Conservation (phyloP, 1,140 invertebrate species). For the Aphelenchoides avenae region DNA sequence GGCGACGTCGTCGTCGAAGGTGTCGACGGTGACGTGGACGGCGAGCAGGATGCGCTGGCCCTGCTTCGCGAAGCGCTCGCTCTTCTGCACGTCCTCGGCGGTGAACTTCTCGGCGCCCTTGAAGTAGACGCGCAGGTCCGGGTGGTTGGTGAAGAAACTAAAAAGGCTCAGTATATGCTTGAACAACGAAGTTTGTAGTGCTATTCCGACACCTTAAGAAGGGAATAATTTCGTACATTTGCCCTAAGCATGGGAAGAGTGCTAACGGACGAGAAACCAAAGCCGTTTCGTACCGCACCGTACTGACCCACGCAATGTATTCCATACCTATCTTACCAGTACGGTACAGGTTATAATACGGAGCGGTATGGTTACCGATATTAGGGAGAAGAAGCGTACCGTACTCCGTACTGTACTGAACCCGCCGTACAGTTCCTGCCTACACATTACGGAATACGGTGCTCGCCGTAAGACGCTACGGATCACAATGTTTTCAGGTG, state of each 20-base stretch:
- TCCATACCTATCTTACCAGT: too few species aligned
- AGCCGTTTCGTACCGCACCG: neutral
- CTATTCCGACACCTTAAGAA: neutral
- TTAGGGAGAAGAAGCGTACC: too few species aligned
- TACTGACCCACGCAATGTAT: neutral
- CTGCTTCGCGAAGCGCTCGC: constrained; percentile 50
- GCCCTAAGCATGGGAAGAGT: neutral
- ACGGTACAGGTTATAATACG: too few species aligned
- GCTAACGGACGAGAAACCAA: neutral
- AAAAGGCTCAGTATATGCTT: constrained; percentile 11
- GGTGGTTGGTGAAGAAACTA: constrained; percentile 51
- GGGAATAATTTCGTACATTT: neutral
- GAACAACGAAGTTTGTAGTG: constrained; percentile 4
- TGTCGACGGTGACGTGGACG: constrained; percentile 38
- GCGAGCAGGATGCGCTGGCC: constrained; percentile 51
- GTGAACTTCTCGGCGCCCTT: constrained; percentile 51
- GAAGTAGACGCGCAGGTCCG: constrained; percentile 50
- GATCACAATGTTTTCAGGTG: too few species aligned
- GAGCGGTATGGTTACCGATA: too few species aligned
- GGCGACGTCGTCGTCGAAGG: constrained; percentile 31
- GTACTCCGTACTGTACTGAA: too few species aligned
- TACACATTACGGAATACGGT: too few species aligned
- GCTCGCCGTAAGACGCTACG: too few species aligned
- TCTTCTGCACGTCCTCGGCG: constrained; percentile 53
- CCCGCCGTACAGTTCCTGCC: too few species aligned